phyloP scores from a whole-genome alignment of 2,888 invertebrate species.

The Hecatera dysodea region DNA sequence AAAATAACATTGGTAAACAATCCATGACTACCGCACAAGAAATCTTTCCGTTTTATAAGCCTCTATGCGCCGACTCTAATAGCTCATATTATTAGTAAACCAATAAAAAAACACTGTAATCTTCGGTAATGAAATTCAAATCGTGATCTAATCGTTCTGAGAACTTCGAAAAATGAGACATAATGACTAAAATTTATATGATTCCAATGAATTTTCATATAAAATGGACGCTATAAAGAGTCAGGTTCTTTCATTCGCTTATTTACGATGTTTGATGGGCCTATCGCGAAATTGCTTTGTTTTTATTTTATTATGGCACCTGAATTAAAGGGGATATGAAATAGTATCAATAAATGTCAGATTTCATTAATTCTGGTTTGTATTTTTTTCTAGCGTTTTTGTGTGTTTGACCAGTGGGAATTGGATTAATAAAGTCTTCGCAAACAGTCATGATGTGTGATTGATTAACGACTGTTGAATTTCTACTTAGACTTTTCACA shows the following conservation, averaged over 20 bases:
- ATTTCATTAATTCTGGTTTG: slow-evolving; percentile 56
- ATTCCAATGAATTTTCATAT: slow-evolving; percentile 56
- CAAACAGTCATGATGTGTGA: slow-evolving; percentile 12
- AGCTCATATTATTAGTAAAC: slow-evolving; percentile 63
- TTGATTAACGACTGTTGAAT: slow-evolving; percentile 29
- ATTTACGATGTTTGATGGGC: slow-evolving; percentile 60
- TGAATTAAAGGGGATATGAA: slow-evolving; percentile 45
- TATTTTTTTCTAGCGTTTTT: slow-evolving; percentile 31
- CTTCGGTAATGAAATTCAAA: slow-evolving; percentile 68
- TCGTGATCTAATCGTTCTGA: slow-evolving; percentile 60
- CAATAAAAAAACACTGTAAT: slow-evolving; percentile 65
- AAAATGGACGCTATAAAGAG: slow-evolving; percentile 38
- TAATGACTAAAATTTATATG: slow-evolving; percentile 64
- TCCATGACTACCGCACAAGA: slow-evolving; percentile 58
- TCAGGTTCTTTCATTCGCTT: slow-evolving; percentile 37
- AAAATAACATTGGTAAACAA: slow-evolving; percentile 54
- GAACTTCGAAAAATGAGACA: slow-evolving; percentile 59
- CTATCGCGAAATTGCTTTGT: slow-evolving; percentile 60
- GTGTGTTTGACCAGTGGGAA: slow-evolving; percentile 57
- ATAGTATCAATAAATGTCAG: slow-evolving; percentile 64
- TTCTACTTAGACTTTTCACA: background rate
- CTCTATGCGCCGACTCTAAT: slow-evolving; percentile 59
- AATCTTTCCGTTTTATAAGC: slow-evolving; percentile 62
- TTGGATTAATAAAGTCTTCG: slow-evolving; percentile 38
- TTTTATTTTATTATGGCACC: slow-evolving; percentile 59